Percentiles rank a stretch among this genome's conserved stretches.
These are phyloP conservation scores for Drosophila bocqueti DNA, from an alignment of 1,140 invertebrate species.

Conservation along the genomic window DNA sequence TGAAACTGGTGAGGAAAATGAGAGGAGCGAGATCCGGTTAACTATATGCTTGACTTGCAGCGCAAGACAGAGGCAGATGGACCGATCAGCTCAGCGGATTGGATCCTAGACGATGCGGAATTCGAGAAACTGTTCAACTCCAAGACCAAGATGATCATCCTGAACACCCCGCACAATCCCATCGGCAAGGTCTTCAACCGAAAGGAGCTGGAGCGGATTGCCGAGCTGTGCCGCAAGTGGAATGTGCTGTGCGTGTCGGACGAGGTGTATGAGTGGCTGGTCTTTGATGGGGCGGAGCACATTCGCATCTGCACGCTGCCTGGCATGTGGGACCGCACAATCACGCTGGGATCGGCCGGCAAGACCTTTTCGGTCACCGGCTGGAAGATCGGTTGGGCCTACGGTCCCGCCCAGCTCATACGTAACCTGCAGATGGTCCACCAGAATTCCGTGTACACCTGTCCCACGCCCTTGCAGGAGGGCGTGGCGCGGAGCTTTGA, in stretches of 20 bases:
- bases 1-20: conserved; percentile 89
- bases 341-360: conserved; percentile 98
- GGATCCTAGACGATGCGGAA: conserved; percentile 94
- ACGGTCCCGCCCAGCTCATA: conserved; percentile 93
- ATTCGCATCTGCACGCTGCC: conserved; percentile 96
- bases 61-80: conserved; percentile 67
- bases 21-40: no score
- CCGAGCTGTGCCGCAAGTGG: conserved; percentile 95
- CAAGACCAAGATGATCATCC: conserved; percentile 97
- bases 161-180: conserved; percentile 99
- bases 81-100: conserved; percentile 91
- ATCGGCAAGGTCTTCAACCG: conserved; percentile 94
- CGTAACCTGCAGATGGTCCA: conserved; percentile 94
- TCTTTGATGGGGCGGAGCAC: conserved; percentile 94
- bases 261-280: conserved; percentile 99
- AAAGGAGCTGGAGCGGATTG: conserved; percentile 92
- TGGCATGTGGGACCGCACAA: conserved; percentile 98
- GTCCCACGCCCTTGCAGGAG: conserved; percentile 95
- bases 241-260: conserved; percentile 96
- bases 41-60: conserved; percentile 21
- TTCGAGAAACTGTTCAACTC: conserved; percentile 93
- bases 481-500: conserved; percentile 96
- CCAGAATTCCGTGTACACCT: conserved; percentile 97
- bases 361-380: conserved; percentile 99
- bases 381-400: conserved; percentile 99